These are phyloP conservation scores for Lacerta agilis DNA, from an alignment of 2,797 vertebrate species.

Conservation along the genomic window DNA sequence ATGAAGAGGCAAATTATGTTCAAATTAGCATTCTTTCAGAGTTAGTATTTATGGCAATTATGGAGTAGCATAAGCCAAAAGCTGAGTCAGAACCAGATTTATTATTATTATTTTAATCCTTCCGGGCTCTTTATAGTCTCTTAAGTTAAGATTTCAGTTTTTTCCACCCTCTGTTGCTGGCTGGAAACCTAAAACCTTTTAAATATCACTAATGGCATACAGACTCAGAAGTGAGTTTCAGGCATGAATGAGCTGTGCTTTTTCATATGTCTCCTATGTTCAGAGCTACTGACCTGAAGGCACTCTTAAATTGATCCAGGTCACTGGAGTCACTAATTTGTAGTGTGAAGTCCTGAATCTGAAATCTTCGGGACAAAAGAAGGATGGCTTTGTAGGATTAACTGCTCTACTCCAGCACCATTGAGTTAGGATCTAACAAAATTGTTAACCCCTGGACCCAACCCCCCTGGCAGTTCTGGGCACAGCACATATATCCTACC, in stretches of 20 bases:
- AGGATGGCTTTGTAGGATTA: slow-evolving; percentile 40
- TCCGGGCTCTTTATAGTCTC: slow-evolving; percentile 33
- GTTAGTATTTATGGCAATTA: slow-evolving; percentile 28
- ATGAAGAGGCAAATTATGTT: slow-evolving; percentile 35
- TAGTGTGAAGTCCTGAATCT: slow-evolving; percentile 36
- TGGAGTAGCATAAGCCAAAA: slow-evolving; percentile 25
- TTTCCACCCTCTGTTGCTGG: slow-evolving; percentile 43
- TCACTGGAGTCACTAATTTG: slow-evolving; percentile 63
- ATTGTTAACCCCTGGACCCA: slow-evolving; percentile 6
- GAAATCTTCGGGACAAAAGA: slow-evolving; percentile 52
- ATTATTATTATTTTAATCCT: neutral
- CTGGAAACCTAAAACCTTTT: slow-evolving; percentile 61
- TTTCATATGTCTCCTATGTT: slow-evolving; percentile 54
- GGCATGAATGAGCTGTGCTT: slow-evolving; percentile 57
- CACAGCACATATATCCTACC: neutral
- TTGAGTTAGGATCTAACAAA: slow-evolving; percentile 38
- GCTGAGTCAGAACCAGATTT: slow-evolving; percentile 19
- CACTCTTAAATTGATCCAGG: slow-evolving; percentile 64
- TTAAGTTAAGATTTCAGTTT: slow-evolving; percentile 42
- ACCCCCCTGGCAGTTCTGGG: neutral
- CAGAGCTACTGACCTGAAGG: slow-evolving; percentile 62
- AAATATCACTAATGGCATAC: slow-evolving; percentile 59
- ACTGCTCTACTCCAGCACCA: slow-evolving; percentile 21
- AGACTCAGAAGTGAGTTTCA: slow-evolving; percentile 57
- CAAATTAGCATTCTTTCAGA: slow-evolving; percentile 39